These are phyloP conservation scores for Lasioglossum oenotherae DNA, from an alignment of 2,888 invertebrate species.

Conservation along the genomic window DNA sequence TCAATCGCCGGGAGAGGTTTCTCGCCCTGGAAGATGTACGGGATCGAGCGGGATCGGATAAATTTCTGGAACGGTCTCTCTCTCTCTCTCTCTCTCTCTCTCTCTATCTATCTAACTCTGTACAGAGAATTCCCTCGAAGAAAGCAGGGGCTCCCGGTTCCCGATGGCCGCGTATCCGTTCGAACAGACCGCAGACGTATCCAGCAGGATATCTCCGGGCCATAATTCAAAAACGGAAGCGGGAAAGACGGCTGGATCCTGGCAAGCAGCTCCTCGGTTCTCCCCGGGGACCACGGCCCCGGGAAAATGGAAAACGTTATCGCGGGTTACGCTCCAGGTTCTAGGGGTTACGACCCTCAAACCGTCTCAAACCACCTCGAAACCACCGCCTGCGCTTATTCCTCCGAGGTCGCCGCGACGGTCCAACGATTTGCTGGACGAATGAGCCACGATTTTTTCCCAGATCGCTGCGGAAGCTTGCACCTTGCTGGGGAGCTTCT, in stretches of 20 bases:
- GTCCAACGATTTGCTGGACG: conserved; percentile 74
- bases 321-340: conserved; percentile 61
- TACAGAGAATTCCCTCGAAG: conserved; percentile 28
- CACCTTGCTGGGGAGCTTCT: not conserved
- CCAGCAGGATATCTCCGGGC: conserved; percentile 70
- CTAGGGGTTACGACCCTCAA: conserved; percentile 48
- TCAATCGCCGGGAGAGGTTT: not conserved
- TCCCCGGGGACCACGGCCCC: conserved; percentile 51
- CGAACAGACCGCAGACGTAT: conserved; percentile 32
- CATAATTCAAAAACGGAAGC: conserved; percentile 73
- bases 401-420: conserved; percentile 41
- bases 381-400: not conserved
- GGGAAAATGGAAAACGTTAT: conserved; percentile 79
- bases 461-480: conserved; percentile 18
- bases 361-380: conserved; percentile 4
- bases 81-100: not conserved
- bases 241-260: conserved; percentile 55
- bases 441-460: conserved; percentile 71
- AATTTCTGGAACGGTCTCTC: conserved; percentile 9
- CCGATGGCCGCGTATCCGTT: conserved; percentile 3
- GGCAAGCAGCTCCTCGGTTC: conserved; percentile 34
- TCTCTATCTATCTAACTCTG: not conserved
- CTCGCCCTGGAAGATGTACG: conserved; percentile 10
- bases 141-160: conserved; percentile 5
- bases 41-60: conserved; percentile 2